A percentile compares a stretch with the other conserved stretches of the same genome.
Evolutionary conservation across 2,888 invertebrate species (phyloP).

Genomic region (Phortica okadai): DNA sequence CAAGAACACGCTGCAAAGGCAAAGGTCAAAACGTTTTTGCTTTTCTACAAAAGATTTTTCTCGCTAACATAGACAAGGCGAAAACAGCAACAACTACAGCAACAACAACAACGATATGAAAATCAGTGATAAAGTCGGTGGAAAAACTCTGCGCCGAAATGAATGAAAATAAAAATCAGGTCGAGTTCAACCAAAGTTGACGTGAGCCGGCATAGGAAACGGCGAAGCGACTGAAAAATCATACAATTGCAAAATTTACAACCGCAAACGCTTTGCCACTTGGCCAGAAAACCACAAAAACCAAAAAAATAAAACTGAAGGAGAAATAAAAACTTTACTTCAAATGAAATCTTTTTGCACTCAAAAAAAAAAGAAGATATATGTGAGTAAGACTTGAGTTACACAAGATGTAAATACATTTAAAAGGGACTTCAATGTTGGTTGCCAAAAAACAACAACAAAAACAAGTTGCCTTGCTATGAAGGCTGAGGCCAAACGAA

Average conservation of each 20-base stretch:
- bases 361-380: conserved; percentile 29
- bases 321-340: conserved; percentile 3
- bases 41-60: conserved; percentile 44
- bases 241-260: conserved; percentile 69
- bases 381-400: conserved; percentile 46
- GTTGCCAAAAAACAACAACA: conserved; percentile 50
- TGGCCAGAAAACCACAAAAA: conserved; percentile 52
- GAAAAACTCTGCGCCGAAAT: conserved; percentile 50
- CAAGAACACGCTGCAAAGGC: conserved; percentile 43
- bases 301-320: conserved; percentile 44
- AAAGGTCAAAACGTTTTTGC: conserved; percentile 68
- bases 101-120: background rate
- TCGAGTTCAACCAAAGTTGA: conserved; percentile 56
- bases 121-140: background rate
- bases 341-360: background rate
- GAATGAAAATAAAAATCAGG: conserved; percentile 66
- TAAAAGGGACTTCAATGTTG: conserved; percentile 37
- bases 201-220: conserved; percentile 6
- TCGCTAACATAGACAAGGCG: background rate
- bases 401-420: too few relatives aligned
- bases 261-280: conserved; percentile 58
- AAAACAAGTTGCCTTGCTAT: conserved; percentile 40
- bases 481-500: conserved; percentile 61
- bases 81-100: background rate
- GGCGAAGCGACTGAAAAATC: conserved; percentile 64